phyloP scores from a whole-genome alignment of 2,888 invertebrate genomes.

The Cheilosia soror region DNA sequence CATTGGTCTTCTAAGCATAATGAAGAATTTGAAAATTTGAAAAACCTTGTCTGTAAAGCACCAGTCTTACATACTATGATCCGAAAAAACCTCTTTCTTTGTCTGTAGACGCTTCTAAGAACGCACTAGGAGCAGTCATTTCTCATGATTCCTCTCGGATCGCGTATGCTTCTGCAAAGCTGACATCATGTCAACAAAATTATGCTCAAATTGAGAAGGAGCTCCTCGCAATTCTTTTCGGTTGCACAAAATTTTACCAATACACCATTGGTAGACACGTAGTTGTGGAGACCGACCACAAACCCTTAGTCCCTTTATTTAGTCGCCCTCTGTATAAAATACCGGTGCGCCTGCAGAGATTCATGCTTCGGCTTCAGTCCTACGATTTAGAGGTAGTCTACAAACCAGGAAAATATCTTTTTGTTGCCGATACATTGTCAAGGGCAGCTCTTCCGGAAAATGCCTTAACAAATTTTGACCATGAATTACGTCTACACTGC shows the following conservation, averaged over 20 bases:
- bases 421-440: slow-evolving; percentile 83
- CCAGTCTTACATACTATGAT: slow-evolving; percentile 61
- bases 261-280: slow-evolving; percentile 63
- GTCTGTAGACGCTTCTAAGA: slow-evolving; percentile 45
- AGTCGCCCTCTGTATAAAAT: slow-evolving; percentile 60
- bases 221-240: slow-evolving; percentile 70
- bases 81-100: slow-evolving; percentile 27
- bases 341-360: slow-evolving; percentile 59
- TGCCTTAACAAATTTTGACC: slow-evolving; percentile 27
- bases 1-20: slow-evolving; percentile 35
- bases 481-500: slow-evolving; percentile 35
- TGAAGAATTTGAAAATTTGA: slow-evolving; percentile 37
- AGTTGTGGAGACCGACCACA: slow-evolving; percentile 58
- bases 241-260: slow-evolving; percentile 68
- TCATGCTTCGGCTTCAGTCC: slow-evolving; percentile 64
- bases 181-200: slow-evolving; percentile 47
- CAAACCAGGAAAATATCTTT: slow-evolving; percentile 68
- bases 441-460: slow-evolving; percentile 80
- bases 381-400: slow-evolving; percentile 64
- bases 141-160: slow-evolving; percentile 16
- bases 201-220: slow-evolving; percentile 76
- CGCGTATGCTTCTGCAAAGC: slow-evolving; percentile 54
- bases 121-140: slow-evolving; percentile 1
- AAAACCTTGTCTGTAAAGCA: slow-evolving; percentile 8
- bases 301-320: slow-evolving; percentile 62